Base-by-base conservation (phyloP, 2,113 vertebrate genomes). In the Cavia porcellus region DNA sequence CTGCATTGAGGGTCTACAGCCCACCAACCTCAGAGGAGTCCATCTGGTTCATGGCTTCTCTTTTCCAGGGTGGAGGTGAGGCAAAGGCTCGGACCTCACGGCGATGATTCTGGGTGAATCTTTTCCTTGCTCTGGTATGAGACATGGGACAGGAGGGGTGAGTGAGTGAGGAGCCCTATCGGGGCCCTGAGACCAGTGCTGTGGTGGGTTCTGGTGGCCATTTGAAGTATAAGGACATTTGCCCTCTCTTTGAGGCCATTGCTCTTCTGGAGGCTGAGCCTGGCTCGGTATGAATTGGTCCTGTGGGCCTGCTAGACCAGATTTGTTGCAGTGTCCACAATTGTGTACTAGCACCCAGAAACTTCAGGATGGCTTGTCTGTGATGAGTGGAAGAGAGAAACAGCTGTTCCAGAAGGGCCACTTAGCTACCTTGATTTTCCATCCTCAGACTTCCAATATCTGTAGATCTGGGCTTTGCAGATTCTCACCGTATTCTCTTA, bases 391-490 rank as follows among this genome's bases (percentile, higher is more conserved):
- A 20, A 87, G n/a, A 7, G 52, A 90, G 57, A 57, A 66, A n/a
- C n/a, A 35, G 64, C 70, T 86, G 4, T 15, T 57, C 28, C 0
- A 45, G 68, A 45, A 38, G 0, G 45, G 32, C 61, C 19, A 2
- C 50, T 20, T 4, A 0, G 4, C 47, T 30, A 38, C 77, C 25
- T 45, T 14, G 59, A 32, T 32, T 64, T 38, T 81, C 17, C 19
- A 45, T 55, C 66, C 38, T 42, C 1, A 50, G 7, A 59, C 22
- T 8, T 86, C 15, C 7, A n/a, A 64, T 1, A 0, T 20, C 98
- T 17, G 45, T 52, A 30, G 87, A 86, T 9, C 87, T 89, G 90
- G 93, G 25, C 32, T 83, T 94, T 88, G 88, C 97, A 94, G 96
- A 93, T 22, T 64, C 92, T 95, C 81, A 14, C 2, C 2, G 92